Conservation (phyloP, 2,113 vertebrate species). For the Catharus bicknelli region DNA sequence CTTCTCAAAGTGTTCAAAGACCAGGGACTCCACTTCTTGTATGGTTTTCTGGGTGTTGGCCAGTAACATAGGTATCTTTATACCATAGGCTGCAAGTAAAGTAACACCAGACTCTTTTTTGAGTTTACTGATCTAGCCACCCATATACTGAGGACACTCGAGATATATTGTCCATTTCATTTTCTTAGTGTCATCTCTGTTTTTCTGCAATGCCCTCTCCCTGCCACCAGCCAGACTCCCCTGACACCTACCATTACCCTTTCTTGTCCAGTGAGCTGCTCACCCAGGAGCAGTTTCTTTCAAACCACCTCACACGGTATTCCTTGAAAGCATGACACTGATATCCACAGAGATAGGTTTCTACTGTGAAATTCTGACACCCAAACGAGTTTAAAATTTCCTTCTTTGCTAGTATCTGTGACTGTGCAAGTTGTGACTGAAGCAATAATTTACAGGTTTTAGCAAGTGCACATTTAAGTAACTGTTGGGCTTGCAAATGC, state of each 20-base stretch:
- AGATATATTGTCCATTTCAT: background rate
- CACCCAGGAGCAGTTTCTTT: background rate
- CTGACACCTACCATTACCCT: background rate
- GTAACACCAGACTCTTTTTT: accelerated
- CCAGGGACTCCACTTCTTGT: background rate
- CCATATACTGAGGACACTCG: background rate
- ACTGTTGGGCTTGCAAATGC: background rate
- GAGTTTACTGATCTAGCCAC: background rate
- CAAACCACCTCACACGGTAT: background rate
- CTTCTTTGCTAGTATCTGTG: background rate
- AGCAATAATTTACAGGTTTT: conserved; percentile 6
- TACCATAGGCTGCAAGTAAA: background rate
- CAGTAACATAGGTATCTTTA: background rate
- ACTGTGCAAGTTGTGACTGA: conserved; percentile 22
- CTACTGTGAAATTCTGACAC: background rate
- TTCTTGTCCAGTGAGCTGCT: background rate
- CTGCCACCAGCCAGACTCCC: background rate
- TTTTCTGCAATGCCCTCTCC: background rate
- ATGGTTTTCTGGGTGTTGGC: background rate
- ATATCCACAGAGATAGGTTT: background rate
- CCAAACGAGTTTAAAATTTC: background rate
- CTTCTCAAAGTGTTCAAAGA: background rate
- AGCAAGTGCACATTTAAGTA: background rate
- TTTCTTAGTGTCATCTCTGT: background rate
- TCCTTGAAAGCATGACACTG: background rate